Base-by-base conservation (phyloP, 1,140 invertebrate species). In the Thaumetopoea pityocampa region DNA sequence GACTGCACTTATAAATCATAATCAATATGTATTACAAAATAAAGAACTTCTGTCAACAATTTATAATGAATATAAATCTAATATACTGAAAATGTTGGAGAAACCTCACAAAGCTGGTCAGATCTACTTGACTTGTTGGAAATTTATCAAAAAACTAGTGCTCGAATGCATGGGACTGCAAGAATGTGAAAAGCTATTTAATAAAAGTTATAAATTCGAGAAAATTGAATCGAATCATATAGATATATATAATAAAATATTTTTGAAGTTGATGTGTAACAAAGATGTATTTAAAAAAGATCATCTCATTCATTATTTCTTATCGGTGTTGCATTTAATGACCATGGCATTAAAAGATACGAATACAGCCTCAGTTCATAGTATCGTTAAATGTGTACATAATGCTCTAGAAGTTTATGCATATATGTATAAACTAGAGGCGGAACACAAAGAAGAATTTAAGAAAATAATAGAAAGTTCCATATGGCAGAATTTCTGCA, bases 401-500 rank as follows among this genome's bases (percentile, higher is more conserved):
- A 80, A 46, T 48, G 68, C 65, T 38, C 85, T 33, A 29, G 22
- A 54, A 36, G 50, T 71, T 12, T 48, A 9, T 34, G 60, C 63
- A 55, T 9, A 43, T 23, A 47, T 65, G 12, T 18, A 55, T 12
- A 74, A 74, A 27, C 74, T 70, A 56, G 37, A 65, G 1, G 50
- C 50, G 4, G 45, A 69, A 1, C 28, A 79, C 22, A 68, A 79
- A 28, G 64, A 79, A 14, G 60, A 73, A 3, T 87, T 86, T 44
- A 78, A 83, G 19, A 72, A 82, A 46, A 42, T 90, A 1, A 85
- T 56, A 19, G 86, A 85, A 41, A 88, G 86, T 62, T 72, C 87
- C 19, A 86, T 87, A 3, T 92, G 92, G 88, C 81, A 89, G 8
- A 89, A 88, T 32, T 92, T 91, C 55, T 89, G 87, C 34, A 89